Conservation (phyloP, 1,140 invertebrate genomes). For the Solenopsis invicta region DNA sequence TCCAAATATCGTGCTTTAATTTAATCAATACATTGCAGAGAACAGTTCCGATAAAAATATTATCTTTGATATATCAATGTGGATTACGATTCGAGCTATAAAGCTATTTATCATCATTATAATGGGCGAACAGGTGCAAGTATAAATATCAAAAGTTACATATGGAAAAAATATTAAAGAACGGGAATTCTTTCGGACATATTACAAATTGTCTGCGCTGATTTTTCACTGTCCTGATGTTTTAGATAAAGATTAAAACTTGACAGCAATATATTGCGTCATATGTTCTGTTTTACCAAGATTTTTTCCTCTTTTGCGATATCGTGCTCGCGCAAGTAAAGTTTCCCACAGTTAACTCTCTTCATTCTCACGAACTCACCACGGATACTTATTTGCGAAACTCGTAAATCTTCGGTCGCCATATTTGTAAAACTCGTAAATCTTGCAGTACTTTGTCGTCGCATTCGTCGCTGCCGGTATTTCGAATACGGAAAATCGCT, state of each 20-base stretch:
- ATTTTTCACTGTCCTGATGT: neutral
- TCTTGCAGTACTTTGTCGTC: conserved; percentile 49
- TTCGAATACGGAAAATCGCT: conserved; percentile 54
- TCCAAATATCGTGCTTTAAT: conserved; percentile 39
- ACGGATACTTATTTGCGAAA: conserved; percentile 61
- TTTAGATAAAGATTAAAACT: conserved; percentile 43
- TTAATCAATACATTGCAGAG: conserved; percentile 16
- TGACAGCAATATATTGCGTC: neutral
- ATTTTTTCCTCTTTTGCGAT: conserved; percentile 2
- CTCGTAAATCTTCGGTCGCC: conserved; percentile 59
- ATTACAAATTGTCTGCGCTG: neutral
- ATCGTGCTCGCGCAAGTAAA: conserved; percentile 30
- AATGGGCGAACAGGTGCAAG: neutral
- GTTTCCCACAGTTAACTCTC: conserved; percentile 60
- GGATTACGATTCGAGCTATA: neutral
- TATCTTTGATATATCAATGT: neutral
- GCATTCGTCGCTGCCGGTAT: conserved; percentile 45
- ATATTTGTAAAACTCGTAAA: conserved; percentile 61
- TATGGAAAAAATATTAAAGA: neutral
- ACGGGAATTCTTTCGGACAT: neutral
- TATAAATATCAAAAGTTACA: neutral
- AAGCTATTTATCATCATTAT: neutral
- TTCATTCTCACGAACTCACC: conserved; percentile 53
- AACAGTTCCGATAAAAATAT: conserved; percentile 25
- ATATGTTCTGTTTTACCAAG: conserved; percentile 1